A percentile compares a stretch with the other conserved stretches of the same genome.
These are phyloP conservation scores for Panthera leo DNA, from an alignment of 2,113 vertebrate genomes.

Conservation along the genomic window DNA sequence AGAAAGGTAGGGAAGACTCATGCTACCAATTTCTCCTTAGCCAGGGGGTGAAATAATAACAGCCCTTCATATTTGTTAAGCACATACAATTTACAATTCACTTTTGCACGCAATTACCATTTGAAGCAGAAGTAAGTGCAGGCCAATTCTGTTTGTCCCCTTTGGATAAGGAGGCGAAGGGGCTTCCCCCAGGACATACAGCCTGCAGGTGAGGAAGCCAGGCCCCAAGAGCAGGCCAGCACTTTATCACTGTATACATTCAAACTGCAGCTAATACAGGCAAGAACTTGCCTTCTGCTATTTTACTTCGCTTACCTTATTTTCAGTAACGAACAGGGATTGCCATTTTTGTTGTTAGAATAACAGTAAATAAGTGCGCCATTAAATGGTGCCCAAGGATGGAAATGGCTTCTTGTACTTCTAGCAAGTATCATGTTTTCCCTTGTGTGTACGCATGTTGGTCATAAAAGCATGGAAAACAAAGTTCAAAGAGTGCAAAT, in stretches of 20 bases:
- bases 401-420: not conserved
- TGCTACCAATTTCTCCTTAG: not conserved
- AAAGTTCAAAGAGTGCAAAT: not conserved
- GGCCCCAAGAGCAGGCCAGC: not conserved
- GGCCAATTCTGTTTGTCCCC: not conserved
- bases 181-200: not conserved
- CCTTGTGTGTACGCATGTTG: not conserved
- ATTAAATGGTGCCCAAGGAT: not conserved
- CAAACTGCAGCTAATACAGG: rapidly evolving
- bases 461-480: not conserved
- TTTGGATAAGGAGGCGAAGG: not conserved
- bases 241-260: not conserved
- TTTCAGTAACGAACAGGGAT: not conserved
- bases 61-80: not conserved
- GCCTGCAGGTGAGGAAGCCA: not conserved
- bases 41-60: not conserved
- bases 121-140: not conserved
- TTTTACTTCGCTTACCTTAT: not conserved
- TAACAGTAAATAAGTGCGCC: not conserved
- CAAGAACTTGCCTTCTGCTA: not conserved
- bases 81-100: not conserved
- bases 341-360: not conserved
- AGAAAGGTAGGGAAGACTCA: not conserved
- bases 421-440: not conserved
- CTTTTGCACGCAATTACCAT: not conserved